Percentiles rank a stretch among this genome's conserved stretches.
Conservation (phyloP, 2,888 invertebrate species). For the Synanthedon myopaeformis region DNA sequence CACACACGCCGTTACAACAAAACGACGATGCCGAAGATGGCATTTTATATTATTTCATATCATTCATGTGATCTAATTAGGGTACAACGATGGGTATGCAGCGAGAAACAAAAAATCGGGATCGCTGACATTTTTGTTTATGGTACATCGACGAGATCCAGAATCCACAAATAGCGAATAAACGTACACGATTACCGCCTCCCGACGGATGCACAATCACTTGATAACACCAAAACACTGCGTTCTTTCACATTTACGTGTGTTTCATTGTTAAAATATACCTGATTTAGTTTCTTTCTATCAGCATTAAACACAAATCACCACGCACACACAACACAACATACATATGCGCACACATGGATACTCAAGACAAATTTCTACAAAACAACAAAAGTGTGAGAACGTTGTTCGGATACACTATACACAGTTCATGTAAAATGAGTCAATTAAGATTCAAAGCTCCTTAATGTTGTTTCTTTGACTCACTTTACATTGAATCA, state of each 20-base stretch:
- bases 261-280: slow-evolving; percentile 61
- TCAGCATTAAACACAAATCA: slow-evolving; percentile 71
- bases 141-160: slow-evolving; percentile 68
- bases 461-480: too few relatives aligned
- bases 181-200: slow-evolving; percentile 70
- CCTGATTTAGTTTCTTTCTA: slow-evolving; percentile 67
- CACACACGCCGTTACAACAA: slow-evolving; percentile 34
- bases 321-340: slow-evolving; percentile 71
- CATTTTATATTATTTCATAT: slow-evolving; percentile 61
- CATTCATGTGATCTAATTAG: slow-evolving; percentile 67
- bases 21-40: slow-evolving; percentile 43
- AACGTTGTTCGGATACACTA: slow-evolving; percentile 20
- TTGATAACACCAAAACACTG: slow-evolving; percentile 62
- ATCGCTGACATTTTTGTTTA: slow-evolving; percentile 73
- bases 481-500: too few relatives aligned
- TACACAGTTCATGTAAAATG: slow-evolving; percentile 5
- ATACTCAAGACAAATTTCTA: slow-evolving; percentile 22
- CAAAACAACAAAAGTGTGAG: slow-evolving; percentile 24
- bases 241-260: slow-evolving; percentile 63
- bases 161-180: slow-evolving; percentile 68
- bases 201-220: slow-evolving; percentile 66
- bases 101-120: slow-evolving; percentile 70
- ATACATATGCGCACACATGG: slow-evolving; percentile 50
- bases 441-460: too few relatives aligned
- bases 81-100: slow-evolving; percentile 63